Evolutionary conservation across 2,113 vertebrate species (phyloP).

Genomic region (Nycticebus coucang): DNA sequence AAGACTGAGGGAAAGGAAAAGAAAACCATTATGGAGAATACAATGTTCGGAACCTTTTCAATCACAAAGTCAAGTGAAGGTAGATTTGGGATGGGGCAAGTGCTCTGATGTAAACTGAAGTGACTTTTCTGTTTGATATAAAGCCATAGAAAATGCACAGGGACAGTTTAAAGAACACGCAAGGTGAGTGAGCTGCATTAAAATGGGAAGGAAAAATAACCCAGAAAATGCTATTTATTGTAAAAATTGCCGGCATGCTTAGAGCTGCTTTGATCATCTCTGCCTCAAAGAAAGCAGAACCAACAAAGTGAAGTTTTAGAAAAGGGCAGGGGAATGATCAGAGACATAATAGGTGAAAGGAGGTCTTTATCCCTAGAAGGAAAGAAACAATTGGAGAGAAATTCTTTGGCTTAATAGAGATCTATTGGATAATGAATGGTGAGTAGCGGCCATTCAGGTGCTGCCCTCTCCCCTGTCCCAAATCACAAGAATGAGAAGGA

Average conservation of each 20-base stretch:
- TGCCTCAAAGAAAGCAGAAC: constrained; percentile 77
- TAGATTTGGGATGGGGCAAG: constrained; percentile 13
- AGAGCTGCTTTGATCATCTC: constrained; percentile 79
- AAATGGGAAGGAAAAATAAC: constrained; percentile 81
- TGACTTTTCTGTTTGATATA: constrained; percentile 73
- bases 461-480: constrained; percentile 81
- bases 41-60: not conserved
- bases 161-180: constrained; percentile 77
- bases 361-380: constrained; percentile 79
- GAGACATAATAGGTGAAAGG: constrained; percentile 69
- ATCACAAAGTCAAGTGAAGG: constrained; percentile 35
- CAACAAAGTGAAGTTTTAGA: constrained; percentile 78
- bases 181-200: constrained; percentile 77
- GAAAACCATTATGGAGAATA: not conserved
- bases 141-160: constrained; percentile 70
- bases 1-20: not conserved
- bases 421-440: constrained; percentile 80
- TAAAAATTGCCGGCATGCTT: constrained; percentile 80
- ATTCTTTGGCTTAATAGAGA: constrained; percentile 77
- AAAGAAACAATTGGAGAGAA: constrained; percentile 79
- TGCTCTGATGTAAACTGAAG: constrained; percentile 59
- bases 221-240: constrained; percentile 83
- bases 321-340: constrained; percentile 81
- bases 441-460: constrained; percentile 77
- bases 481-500: constrained; percentile 77